These are phyloP conservation scores for Myopa tessellatipennis DNA, from an alignment of 2,888 invertebrate species.

Conservation along the genomic window DNA sequence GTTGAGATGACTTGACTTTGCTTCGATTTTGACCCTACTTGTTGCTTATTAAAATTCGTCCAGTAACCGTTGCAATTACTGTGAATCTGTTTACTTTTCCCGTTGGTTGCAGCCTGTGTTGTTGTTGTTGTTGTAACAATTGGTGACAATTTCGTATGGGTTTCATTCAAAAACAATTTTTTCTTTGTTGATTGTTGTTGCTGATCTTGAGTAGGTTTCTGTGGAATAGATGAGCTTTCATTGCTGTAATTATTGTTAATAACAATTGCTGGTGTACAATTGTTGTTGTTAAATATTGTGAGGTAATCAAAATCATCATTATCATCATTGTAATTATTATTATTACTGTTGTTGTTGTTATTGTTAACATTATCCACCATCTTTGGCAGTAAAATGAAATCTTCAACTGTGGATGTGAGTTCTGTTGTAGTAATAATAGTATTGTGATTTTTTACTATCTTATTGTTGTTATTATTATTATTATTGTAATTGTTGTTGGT, in stretches of 20 bases:
- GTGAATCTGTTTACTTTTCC: constrained; percentile 38
- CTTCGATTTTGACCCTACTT: constrained; percentile 21
- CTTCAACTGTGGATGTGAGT: constrained; percentile 25
- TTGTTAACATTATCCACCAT: neutral
- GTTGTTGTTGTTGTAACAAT: constrained; percentile 34
- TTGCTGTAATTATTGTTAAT: constrained; percentile 40
- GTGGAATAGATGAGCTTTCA: constrained; percentile 24
- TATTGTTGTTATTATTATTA: constrained; percentile 46
- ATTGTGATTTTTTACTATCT: constrained; percentile 54
- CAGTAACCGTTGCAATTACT: constrained; percentile 41
- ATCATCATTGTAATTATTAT: neutral
- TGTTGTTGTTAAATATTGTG: constrained; percentile 19
- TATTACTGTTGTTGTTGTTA: neutral
- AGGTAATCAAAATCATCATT: neutral
- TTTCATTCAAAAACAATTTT: constrained; percentile 37
- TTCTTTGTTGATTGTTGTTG: constrained; percentile 32
- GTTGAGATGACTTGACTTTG: neutral
- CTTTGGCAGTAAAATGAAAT: constrained; percentile 17
- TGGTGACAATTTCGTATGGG: constrained; percentile 15
- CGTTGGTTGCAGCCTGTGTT: constrained; percentile 25
- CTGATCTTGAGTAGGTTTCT: constrained; percentile 13
- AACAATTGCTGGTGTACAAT: constrained; percentile 16
- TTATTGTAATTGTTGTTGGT: constrained; percentile 48
- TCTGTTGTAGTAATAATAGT: constrained; percentile 26
- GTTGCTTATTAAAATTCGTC: constrained; percentile 38